Percentiles rank a stretch among this genome's conserved stretches.
phyloP scores from a whole-genome alignment of 2,797 vertebrate genomes.

The Lithobates sylvaticus region DNA sequence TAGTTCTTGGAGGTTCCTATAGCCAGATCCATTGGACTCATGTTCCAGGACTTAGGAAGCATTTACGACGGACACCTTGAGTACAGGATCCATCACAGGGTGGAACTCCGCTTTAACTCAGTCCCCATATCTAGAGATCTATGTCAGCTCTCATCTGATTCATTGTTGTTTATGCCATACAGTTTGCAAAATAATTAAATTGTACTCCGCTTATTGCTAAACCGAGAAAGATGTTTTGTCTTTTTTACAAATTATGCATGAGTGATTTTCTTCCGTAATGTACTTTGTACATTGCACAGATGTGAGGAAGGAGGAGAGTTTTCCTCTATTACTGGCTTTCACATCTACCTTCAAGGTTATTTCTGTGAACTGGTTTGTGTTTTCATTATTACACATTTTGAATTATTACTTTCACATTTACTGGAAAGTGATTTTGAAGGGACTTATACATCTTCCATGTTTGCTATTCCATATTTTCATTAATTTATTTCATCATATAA shows the following conservation, averaged over 20 bases:
- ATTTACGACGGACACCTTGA: too few species aligned
- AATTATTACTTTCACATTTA: too few species aligned
- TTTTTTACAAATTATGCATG: too few species aligned
- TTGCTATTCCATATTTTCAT: neutral
- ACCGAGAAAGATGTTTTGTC: neutral
- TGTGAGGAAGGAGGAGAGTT: neutral
- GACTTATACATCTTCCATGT: neutral
- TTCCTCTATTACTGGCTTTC: neutral
- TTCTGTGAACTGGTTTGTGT: neutral
- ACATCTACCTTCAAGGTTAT: neutral
- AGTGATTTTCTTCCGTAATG: neutral
- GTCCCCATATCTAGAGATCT: neutral
- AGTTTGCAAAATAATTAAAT: neutral
- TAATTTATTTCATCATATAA: neutral
- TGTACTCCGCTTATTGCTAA: neutral
- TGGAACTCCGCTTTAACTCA: too few species aligned
- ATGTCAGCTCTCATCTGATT: neutral
- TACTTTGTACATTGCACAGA: neutral
- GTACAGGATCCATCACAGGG: too few species aligned
- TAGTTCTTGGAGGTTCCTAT: too few species aligned
- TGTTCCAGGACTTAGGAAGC: too few species aligned
- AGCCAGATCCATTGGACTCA: too few species aligned
- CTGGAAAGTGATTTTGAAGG: neutral
- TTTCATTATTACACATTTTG: neutral
- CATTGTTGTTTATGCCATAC: neutral